A percentile compares a stretch with the other conserved stretches of the same genome.
phyloP scores from a whole-genome alignment of 2,113 vertebrate genomes.

The Lethenteron reissneri region DNA sequence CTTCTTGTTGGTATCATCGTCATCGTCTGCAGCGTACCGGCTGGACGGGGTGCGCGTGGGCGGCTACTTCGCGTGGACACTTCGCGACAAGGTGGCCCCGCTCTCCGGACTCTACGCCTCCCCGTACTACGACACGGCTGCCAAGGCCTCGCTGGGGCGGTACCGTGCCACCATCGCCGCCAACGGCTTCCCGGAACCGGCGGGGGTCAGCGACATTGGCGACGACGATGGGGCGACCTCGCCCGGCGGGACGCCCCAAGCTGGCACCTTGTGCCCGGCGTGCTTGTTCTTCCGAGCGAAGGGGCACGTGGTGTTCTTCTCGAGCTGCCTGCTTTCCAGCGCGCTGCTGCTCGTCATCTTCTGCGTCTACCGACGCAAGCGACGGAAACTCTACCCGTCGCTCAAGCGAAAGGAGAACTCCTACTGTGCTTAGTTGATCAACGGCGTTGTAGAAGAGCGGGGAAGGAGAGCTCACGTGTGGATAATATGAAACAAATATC shows the following conservation, averaged over 20 bases:
- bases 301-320: constrained; percentile 49
- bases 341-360: constrained; percentile 29
- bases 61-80: constrained; percentile 64
- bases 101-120: constrained; percentile 61
- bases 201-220: background rate
- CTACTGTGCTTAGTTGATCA: no score
- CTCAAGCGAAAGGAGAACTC: no score
- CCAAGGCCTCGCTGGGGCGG: constrained; percentile 40
- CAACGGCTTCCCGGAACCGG: constrained; percentile 31
- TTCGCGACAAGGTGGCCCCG: constrained; percentile 28
- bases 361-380: constrained; percentile 29
- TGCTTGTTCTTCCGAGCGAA: constrained; percentile 36
- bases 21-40: constrained; percentile 31
- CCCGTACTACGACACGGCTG: constrained; percentile 28
- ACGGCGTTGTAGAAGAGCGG: no score
- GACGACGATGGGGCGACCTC: background rate
- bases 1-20: background rate
- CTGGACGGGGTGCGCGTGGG: constrained; percentile 51
- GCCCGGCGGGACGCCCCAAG: constrained; percentile 9
- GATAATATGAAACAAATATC: no score
- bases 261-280: constrained; percentile 25
- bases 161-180: constrained; percentile 43
- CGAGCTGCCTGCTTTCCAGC: constrained; percentile 35
- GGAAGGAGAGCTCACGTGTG: no score
- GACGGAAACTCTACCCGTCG: constrained; percentile 21